A percentile compares a stretch with the other conserved stretches of the same genome.
Evolutionary conservation across 2,888 invertebrate genomes (phyloP).

Genomic region (Volucella inanis): DNA sequence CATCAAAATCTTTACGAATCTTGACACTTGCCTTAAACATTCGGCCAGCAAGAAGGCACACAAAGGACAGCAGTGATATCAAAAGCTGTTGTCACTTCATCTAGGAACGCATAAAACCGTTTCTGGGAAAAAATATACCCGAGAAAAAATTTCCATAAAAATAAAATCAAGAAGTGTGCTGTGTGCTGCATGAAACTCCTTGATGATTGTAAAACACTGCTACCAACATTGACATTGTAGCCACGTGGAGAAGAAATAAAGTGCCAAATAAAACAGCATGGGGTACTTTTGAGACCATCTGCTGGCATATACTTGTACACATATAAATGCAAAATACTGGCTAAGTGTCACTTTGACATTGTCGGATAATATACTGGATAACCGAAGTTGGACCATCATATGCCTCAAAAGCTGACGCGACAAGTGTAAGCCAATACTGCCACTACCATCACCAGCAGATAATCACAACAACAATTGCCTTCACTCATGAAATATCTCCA

Average conservation of each 20-base stretch:
- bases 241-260: slow-evolving; percentile 9
- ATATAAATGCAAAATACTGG: slow-evolving; percentile 28
- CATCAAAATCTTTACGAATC: slow-evolving; percentile 46
- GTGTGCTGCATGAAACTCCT: slow-evolving; percentile 14
- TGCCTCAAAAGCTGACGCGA: slow-evolving; percentile 24
- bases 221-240: slow-evolving; percentile 20
- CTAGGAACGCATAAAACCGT: slow-evolving; percentile 20
- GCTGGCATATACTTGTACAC: not conserved
- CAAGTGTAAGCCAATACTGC: slow-evolving; percentile 16
- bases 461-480: slow-evolving; percentile 8
- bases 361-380: not conserved
- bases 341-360: slow-evolving; percentile 14
- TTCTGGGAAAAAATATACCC: slow-evolving; percentile 2
- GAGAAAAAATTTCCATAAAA: slow-evolving; percentile 44
- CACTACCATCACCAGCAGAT: slow-evolving; percentile 4
- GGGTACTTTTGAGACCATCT: slow-evolving; percentile 34
- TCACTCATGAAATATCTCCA: slow-evolving; percentile 51
- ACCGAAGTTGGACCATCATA: slow-evolving; percentile 26
- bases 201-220: slow-evolving; percentile 44
- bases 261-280: slow-evolving; percentile 34
- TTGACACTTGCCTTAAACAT: slow-evolving; percentile 39
- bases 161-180: slow-evolving; percentile 34
- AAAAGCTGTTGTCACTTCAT: slow-evolving; percentile 38
- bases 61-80: not conserved
- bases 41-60: slow-evolving; percentile 19